Evolutionary conservation across 2,797 vertebrate species (phyloP).

Genomic region (Hylomyscus alleni): DNA sequence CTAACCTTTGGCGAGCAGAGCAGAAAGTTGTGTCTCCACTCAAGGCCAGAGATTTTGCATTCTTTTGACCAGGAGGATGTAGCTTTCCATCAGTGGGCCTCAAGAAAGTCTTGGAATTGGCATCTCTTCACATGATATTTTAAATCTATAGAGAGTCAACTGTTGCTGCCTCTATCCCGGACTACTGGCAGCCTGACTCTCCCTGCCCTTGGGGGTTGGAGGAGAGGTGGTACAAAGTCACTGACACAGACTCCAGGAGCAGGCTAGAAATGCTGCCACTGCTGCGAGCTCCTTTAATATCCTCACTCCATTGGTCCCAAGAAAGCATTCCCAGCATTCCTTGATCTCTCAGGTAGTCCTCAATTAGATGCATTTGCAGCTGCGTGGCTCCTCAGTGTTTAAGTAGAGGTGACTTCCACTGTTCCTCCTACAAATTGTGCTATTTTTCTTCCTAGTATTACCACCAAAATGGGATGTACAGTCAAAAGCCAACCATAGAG

Average conservation of each 20-base stretch:
- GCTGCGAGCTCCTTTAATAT: neutral
- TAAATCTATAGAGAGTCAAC: neutral
- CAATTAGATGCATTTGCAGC: neutral
- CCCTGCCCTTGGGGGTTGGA: neutral
- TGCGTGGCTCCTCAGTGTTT: neutral
- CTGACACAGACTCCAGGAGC: neutral
- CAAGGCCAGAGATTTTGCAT: neutral
- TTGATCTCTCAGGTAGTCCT: neutral
- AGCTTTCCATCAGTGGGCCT: neutral
- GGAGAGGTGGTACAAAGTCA: neutral
- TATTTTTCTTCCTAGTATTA: neutral
- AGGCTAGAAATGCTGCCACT: neutral
- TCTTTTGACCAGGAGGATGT: neutral
- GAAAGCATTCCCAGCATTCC: neutral
- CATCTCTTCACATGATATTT: neutral
- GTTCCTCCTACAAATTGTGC: neutral
- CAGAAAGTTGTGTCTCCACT: neutral
- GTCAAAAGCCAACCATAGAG: neutral
- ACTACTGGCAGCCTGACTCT: neutral
- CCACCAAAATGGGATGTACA: neutral
- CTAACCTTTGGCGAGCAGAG: neutral
- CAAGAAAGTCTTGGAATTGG: too few species aligned
- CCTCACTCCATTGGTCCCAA: neutral
- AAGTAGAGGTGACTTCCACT: neutral
- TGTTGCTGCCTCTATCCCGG: neutral